Conservation (phyloP, 1,140 invertebrate genomes). For the Mercenaria mercenaria region DNA sequence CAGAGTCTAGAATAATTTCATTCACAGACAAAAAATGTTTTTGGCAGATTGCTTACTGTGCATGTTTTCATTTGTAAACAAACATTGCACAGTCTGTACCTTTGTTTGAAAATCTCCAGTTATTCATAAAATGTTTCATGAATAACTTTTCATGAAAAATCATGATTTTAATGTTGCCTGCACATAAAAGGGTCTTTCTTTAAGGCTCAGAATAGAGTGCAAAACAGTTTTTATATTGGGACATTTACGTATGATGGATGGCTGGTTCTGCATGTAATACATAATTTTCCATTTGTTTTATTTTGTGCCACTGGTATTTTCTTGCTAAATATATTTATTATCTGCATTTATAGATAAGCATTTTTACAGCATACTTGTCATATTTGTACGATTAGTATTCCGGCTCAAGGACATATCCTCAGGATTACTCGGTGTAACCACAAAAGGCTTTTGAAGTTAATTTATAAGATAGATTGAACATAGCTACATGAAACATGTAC, state of each 20-base stretch:
- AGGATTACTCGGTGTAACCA: background rate
- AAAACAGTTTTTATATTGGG: background rate
- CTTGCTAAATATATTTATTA: constrained; percentile 28
- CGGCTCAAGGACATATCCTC: background rate
- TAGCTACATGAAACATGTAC: background rate
- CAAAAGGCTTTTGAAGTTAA: constrained; percentile 33
- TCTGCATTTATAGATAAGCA: constrained; percentile 36
- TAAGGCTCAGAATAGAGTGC: background rate
- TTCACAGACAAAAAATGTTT: too few relatives aligned
- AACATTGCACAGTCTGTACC: background rate
- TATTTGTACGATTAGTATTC: constrained; percentile 1
- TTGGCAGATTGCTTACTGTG: background rate
- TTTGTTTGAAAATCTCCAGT: background rate
- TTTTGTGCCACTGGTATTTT: background rate
- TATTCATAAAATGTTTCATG: background rate
- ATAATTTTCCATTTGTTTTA: background rate
- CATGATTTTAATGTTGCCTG: background rate
- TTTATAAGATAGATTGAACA: constrained; percentile 10
- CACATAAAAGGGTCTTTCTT: constrained; percentile 13
- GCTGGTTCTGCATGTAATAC: background rate
- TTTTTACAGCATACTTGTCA: background rate
- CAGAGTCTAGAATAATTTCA: too few relatives aligned
- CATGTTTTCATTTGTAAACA: background rate
- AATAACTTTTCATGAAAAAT: background rate
- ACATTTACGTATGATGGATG: constrained; percentile 5